Conservation (phyloP, 1,140 invertebrate genomes). For the Drosophila albomicans region DNA sequence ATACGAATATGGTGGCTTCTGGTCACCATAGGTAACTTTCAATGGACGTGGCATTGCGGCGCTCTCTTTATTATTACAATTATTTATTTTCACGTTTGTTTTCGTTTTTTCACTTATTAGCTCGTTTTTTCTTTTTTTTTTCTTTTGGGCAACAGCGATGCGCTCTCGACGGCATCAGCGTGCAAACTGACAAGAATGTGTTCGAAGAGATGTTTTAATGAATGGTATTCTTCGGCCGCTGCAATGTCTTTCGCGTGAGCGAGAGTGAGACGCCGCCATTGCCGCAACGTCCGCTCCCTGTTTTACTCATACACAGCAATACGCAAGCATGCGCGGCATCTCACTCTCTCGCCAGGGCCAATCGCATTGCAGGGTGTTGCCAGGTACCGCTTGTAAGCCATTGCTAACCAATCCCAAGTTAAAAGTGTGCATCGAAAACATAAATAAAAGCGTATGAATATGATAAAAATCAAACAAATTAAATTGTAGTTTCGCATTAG, state of each 20-base stretch:
- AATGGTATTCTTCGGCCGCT: constrained; percentile 32
- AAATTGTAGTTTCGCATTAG: constrained; percentile 19
- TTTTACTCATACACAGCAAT: neutral
- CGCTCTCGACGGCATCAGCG: constrained; percentile 61
- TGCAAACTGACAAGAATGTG: constrained; percentile 55
- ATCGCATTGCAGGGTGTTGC: constrained; percentile 32
- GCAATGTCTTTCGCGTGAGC: neutral
- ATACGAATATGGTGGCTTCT: constrained; percentile 97
- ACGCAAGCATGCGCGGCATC: neutral
- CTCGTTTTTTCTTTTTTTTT: constrained; percentile 2
- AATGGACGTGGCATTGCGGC: constrained; percentile 91
- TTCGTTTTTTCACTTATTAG: no score
- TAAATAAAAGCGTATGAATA: constrained; percentile 14
- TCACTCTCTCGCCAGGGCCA: constrained; percentile 11
- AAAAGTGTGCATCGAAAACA: neutral
- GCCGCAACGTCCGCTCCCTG: neutral
- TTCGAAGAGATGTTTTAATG: constrained; percentile 62
- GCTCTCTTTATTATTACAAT: constrained; percentile 10
- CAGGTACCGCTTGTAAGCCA: neutral
- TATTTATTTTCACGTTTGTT: constrained; percentile 35
- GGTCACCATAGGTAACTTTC: constrained; percentile 93
- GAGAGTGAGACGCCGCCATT: constrained; percentile 15
- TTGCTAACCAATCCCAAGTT: constrained; percentile 37
- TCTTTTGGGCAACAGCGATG: constrained; percentile 43
- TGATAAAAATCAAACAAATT: constrained; percentile 31